A percentile compares a stretch with the other conserved stretches of the same genome.
phyloP scores from a whole-genome alignment of 2,888 invertebrate species.

The Cyclophora punctaria region DNA sequence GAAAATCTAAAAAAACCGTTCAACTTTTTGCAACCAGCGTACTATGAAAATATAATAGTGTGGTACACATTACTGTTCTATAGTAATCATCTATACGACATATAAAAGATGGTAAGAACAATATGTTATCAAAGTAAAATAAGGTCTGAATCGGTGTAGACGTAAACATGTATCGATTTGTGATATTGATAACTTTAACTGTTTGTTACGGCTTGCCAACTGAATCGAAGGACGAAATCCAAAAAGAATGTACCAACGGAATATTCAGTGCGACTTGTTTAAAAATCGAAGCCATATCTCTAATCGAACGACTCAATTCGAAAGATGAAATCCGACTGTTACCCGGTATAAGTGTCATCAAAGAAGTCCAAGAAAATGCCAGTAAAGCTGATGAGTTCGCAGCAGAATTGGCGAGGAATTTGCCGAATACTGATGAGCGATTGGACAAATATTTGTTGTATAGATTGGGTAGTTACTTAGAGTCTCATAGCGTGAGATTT shows the following conservation, averaged over 20 bases:
- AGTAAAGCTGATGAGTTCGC: conserved; percentile 82
- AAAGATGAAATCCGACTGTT: conserved; percentile 41
- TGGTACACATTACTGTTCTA: conserved; percentile 40
- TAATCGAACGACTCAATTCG: conserved; percentile 39
- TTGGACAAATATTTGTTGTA: conserved; percentile 84
- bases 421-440: conserved; percentile 84
- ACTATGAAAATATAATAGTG: conserved; percentile 72
- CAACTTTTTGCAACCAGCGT: conserved; percentile 60
- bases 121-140: conserved; percentile 60
- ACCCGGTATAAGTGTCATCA: conserved; percentile 76
- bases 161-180: conserved; percentile 54
- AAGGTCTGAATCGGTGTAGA: conserved; percentile 45
- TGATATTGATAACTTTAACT: conserved; percentile 25
- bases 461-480: conserved; percentile 81
- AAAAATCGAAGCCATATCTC: conserved; percentile 41
- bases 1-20: conserved; percentile 15
- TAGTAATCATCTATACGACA: conserved; percentile 59
- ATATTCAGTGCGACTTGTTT: conserved; percentile 41
- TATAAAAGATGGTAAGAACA: conserved; percentile 62
- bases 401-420: conserved; percentile 81
- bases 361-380: conserved; percentile 70
- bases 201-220: conserved; percentile 27
- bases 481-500: conserved; percentile 82
- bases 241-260: conserved; percentile 41
- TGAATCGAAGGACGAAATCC: conserved; percentile 24